Base-by-base conservation (phyloP, 64 coral and sea anemone genomes). In the Catalaphyllia jardinei region DNA sequence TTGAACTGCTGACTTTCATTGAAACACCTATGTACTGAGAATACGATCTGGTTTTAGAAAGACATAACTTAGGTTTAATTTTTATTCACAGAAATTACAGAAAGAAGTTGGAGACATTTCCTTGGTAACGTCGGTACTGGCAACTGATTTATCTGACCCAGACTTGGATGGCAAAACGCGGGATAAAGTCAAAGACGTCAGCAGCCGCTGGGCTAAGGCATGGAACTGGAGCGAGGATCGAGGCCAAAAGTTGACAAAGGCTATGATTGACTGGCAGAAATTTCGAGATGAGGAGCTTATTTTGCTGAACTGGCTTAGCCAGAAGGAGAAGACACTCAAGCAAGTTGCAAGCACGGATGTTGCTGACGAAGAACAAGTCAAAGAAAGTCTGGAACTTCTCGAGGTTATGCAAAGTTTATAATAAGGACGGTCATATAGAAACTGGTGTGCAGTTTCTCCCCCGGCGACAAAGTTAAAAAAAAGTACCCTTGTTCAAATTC, bases 241-340 rank as follows among this genome's bases (percentile, higher is more conserved):
- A 16, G 90, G 88, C 29, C 89, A 88, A 25, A 92, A 84, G 15
- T 81, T 96, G 2, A 87, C 77, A 27, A 72, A 52, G 4, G 63
- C 89, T 11, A 89, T 93, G 80, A 83, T 61, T 54, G 89, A 96
- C 29, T 96, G 94, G 94, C 91, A 96, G 88, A 96, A 87, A 77
- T 97, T 93, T 22, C 91, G 95, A 72, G 95, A 97, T 71, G 95
- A 97, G 57, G 91, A 97, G 35, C 75, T 97, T 71, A 73, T 91
- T 30, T 83, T 97, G 62, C 49, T 97, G 49, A 97, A 97, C 59
- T 97, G 95, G 95, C 39, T 97, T 20, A 60, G 87, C 42, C 87
- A 86, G 38, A 97, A 93, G 52, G 95, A 97, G 29, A 97, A 91
- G 73, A 62, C 82, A 35, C 83, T 93, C 1, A 89, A 93, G 25